Evolutionary conservation across 1,140 invertebrate genomes (phyloP).

Genomic region (Apis florea): DNA sequence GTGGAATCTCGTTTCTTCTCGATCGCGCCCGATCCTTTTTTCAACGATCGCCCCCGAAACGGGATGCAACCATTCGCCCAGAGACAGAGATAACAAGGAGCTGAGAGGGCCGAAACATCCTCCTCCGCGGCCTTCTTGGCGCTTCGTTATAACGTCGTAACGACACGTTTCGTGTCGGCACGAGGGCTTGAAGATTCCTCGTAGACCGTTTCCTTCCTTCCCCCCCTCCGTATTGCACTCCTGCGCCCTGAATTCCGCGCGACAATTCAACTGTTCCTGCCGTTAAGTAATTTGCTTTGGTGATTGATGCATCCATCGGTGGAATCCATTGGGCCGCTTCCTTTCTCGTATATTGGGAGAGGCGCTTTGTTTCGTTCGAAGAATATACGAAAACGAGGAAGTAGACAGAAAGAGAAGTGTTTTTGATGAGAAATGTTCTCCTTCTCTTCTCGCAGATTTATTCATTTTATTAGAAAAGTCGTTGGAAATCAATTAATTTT

Average conservation of each 20-base stretch:
- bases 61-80: constrained; percentile 25
- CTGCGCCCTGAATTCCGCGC: not conserved
- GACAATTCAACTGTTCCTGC: not conserved
- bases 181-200: constrained; percentile 26
- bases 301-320: not conserved
- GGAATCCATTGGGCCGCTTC: not conserved
- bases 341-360: not conserved
- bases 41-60: not conserved
- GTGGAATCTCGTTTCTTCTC: not conserved
- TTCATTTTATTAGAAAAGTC: too few species aligned
- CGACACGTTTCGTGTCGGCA: constrained; percentile 56
- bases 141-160: constrained; percentile 72
- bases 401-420: too few species aligned
- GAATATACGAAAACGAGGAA: too few species aligned
- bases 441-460: too few species aligned
- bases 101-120: constrained; percentile 65
- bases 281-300: constrained; percentile 23
- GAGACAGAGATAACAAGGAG: constrained; percentile 70
- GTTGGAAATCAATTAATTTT: too few species aligned
- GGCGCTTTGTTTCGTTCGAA: too few species aligned
- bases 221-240: not conserved
- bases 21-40: not conserved
- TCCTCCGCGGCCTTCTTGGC: constrained; percentile 59
- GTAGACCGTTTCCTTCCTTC: constrained; percentile 12
- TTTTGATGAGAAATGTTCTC: too few species aligned